Evolutionary conservation across 1,140 invertebrate species (phyloP).

Genomic region (Onthophagus taurus): DNA sequence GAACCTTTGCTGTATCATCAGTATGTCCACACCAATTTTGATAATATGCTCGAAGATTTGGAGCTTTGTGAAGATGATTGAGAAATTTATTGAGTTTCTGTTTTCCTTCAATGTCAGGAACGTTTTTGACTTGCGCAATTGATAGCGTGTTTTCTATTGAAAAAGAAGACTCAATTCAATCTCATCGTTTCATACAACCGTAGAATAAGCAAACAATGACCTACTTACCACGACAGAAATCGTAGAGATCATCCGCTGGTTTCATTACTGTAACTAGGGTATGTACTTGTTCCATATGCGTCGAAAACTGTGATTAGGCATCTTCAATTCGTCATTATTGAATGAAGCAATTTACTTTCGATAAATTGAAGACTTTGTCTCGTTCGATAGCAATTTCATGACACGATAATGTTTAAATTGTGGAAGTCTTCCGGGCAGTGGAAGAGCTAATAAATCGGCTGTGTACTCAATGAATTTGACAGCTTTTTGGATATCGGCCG

Average conservation of each 20-base stretch:
- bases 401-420: not conserved
- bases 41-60: too few species aligned
- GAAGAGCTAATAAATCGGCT: not conserved
- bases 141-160: too few species aligned
- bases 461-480: conserved; percentile 1
- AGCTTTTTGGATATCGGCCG: not conserved
- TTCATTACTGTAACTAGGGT: not conserved
- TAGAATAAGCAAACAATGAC: not conserved
- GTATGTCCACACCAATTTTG: too few species aligned
- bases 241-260: not conserved
- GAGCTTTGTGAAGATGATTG: too few species aligned
- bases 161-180: too few species aligned
- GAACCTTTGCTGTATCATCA: too few species aligned
- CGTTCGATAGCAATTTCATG: not conserved
- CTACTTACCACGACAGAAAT: not conserved
- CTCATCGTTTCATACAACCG: too few species aligned
- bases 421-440: not conserved
- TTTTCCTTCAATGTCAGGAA: too few species aligned
- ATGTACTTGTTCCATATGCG: not conserved
- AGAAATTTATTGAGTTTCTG: too few species aligned
- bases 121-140: too few species aligned
- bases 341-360: not conserved
- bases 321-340: not conserved
- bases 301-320: not conserved
- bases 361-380: not conserved